Conservation (phyloP, 2,113 vertebrate species). For the Ailurus styani region DNA sequence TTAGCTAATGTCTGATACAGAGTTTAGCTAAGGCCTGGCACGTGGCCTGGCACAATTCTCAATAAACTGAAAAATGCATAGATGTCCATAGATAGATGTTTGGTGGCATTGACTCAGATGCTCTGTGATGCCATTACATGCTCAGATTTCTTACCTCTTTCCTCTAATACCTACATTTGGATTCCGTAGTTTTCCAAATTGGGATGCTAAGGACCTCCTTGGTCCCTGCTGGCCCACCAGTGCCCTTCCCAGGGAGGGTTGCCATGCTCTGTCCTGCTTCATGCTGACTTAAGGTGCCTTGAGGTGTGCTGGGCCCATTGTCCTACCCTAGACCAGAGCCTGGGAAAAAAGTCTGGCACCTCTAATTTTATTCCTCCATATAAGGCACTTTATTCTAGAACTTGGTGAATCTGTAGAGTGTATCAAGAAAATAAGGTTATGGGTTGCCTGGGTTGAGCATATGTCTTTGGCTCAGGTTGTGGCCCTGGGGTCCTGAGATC, state of each 20-base stretch:
- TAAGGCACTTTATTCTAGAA: neutral
- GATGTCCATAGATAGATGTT: too few relatives aligned
- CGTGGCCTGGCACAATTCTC: neutral
- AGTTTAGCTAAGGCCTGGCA: neutral
- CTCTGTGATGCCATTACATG: too few relatives aligned
- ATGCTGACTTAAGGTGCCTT: neutral
- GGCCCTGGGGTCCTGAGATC: neutral
- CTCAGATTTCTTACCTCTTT: too few relatives aligned
- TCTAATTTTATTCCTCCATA: neutral
- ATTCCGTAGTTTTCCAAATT: too few relatives aligned
- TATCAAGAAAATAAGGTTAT: neutral
- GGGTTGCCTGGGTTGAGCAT: neutral
- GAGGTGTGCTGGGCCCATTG: neutral
- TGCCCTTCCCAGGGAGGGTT: too few relatives aligned
- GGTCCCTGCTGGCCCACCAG: rapidly evolving
- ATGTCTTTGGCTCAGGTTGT: neutral
- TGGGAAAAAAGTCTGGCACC: neutral
- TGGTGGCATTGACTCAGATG: too few relatives aligned
- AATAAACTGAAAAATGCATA: too few relatives aligned
- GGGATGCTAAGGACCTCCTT: rapidly evolving
- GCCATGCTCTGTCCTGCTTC: neutral
- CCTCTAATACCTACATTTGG: too few relatives aligned
- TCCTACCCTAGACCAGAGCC: neutral
- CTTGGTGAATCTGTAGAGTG: neutral
- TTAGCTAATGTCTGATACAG: neutral